These are phyloP conservation scores for Ciconia maguari DNA, from an alignment of 2,113 vertebrate genomes.

Conservation along the genomic window DNA sequence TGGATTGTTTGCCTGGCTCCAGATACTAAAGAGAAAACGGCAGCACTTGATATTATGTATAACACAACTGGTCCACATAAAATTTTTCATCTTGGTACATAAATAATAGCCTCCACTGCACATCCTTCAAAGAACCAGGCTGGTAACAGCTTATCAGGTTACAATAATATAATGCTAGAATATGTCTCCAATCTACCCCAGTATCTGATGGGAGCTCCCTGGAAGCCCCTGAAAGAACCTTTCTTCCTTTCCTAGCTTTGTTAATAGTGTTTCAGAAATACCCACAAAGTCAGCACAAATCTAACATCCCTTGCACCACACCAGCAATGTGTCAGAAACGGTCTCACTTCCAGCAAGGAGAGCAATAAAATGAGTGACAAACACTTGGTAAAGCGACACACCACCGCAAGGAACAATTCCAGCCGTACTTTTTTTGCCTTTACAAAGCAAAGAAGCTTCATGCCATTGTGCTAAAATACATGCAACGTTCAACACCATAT, in stretches of 20 bases:
- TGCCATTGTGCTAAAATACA: conserved; percentile 8
- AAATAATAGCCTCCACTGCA: not conserved
- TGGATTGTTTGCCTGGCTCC: not conserved
- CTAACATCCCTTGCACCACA: not conserved
- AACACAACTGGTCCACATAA: not conserved
- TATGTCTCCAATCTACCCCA: not conserved
- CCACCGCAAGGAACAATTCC: not conserved
- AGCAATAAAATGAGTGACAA: not conserved
- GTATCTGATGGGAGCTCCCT: not conserved
- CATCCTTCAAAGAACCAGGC: not conserved
- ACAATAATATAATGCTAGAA: not conserved
- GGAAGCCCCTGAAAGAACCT: not conserved
- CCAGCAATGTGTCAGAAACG: not conserved
- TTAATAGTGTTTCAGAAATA: not conserved
- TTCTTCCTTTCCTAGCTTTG: not conserved
- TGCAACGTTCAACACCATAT: not conserved
- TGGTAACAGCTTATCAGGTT: not conserved
- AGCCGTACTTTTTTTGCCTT: not conserved
- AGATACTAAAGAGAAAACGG: not conserved
- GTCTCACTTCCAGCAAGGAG: not conserved
- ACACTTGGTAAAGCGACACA: not conserved
- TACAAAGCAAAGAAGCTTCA: conserved; percentile 36
- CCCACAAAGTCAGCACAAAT: not conserved
- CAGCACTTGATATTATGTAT: not conserved
- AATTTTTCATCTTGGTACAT: not conserved